These are phyloP conservation scores for Rostratula benghalensis DNA, from an alignment of 2,113 vertebrate species.

Conservation along the genomic window DNA sequence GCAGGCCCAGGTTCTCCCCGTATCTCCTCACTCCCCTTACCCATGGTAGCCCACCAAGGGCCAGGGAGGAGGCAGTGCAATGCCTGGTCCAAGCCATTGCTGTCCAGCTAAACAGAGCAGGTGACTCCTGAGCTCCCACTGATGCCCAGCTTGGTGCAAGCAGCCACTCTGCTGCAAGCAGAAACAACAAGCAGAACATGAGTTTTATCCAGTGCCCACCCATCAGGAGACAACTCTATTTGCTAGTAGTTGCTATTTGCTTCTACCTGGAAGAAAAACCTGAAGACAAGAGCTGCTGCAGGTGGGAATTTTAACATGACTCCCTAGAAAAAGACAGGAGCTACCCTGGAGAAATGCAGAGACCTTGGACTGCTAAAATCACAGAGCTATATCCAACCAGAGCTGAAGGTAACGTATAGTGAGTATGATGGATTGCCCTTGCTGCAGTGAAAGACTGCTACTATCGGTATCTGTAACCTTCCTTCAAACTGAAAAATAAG, in stretches of 20 bases:
- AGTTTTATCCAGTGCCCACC: not conserved
- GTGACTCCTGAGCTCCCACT: not conserved
- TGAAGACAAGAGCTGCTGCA: not conserved
- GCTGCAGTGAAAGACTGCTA: not conserved
- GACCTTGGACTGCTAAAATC: not conserved
- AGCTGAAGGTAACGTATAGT: not conserved
- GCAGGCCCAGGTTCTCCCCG: not conserved
- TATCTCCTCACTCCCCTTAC: not conserved
- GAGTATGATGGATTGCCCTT: not conserved
- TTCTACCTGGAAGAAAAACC: not conserved
- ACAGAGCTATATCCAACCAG: fast-evolving
- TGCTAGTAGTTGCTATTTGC: too few species aligned
- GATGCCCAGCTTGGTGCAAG: not conserved
- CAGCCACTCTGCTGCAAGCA: not conserved
- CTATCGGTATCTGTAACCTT: not conserved
- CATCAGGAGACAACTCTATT: not conserved
- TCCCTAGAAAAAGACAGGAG: not conserved
- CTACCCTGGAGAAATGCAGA: not conserved
- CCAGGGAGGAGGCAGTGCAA: not conserved
- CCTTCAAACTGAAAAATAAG: not conserved
- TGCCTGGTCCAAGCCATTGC: not conserved
- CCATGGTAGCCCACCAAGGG: not conserved
- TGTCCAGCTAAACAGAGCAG: not conserved
- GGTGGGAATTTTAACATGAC: not conserved
- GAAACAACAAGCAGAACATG: not conserved